Evolutionary conservation across 2,888 invertebrate species (phyloP), one percentile per base, ranked within the genome.

Genomic region (Oligia strigilis): DNA sequence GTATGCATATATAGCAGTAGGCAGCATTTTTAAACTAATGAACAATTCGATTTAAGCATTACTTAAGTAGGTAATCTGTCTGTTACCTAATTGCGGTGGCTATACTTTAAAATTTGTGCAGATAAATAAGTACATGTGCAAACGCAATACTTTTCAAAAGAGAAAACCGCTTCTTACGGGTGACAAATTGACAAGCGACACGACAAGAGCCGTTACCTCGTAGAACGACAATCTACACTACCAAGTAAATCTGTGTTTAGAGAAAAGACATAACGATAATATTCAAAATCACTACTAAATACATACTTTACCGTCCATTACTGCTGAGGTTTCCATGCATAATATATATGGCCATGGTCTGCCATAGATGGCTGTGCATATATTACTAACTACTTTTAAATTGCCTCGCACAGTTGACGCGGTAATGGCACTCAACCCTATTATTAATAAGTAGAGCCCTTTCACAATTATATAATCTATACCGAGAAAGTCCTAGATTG

Each of bases 341-440:
- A 85, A 81, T 75, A 85, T 72, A 72, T 60, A 81, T 75, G 75
- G 14, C 71, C 70, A 62, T 64, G n/a, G 64, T 43, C 49, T 23
- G 36, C 81, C 85, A 52, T 80, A 84, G 36, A 85, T 69, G 85
- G 83, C 72, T 64, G 13, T 75, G 81, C 82, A 83, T 76, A 81
- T 64, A 80, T 85, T 81, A 85, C 76, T 81, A 85, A 81, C 49
- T 72, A 75, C 85, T 75, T 75, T 69, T 81, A 72, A 81, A 85
- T 85, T 85, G 62, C 82, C 72, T 67, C 43, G 36, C 52, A 75
- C n/a, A 67, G 58, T 73, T 76, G 64, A 65, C 82, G 64, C 23
- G 19, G 85, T 67, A 72, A 81, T 81, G 64, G 67, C 36, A 72
- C 64, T 75, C 72, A 76, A 72, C 64, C 75, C 46, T 82, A 72